phyloP scores from a whole-genome alignment of 2,113 vertebrate genomes.

The Cephalophus harveyi region DNA sequence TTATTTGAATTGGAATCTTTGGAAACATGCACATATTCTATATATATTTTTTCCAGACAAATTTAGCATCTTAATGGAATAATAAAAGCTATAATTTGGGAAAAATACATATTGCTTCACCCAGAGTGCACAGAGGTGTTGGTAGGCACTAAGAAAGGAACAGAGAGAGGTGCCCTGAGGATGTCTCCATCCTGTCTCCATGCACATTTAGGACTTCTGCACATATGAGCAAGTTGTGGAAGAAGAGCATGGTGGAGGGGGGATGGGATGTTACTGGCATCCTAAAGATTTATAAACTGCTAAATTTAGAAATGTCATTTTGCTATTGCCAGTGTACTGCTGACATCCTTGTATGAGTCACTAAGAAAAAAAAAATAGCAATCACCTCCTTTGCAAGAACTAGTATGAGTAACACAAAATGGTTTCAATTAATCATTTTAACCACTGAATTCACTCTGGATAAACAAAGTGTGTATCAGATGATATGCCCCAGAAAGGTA shows the following conservation, averaged over 20 bases:
- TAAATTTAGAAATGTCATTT: slow-evolving; percentile 80
- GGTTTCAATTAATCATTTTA: slow-evolving; percentile 83
- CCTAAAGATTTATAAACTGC: slow-evolving; percentile 77
- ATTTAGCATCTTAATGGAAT: slow-evolving; percentile 49
- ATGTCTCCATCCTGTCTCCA: not conserved
- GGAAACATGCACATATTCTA: slow-evolving; percentile 25
- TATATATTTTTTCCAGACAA: slow-evolving; percentile 41
- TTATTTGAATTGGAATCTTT: slow-evolving; percentile 9
- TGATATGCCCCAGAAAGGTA: slow-evolving; percentile 77
- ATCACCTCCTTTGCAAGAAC: slow-evolving; percentile 71
- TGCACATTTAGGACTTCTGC: not conserved
- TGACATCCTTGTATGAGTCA: slow-evolving; percentile 69
- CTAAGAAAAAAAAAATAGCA: slow-evolving; percentile 70
- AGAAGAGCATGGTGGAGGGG: not conserved
- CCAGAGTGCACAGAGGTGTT: not conserved
- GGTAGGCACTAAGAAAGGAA: not conserved
- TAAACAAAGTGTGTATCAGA: slow-evolving; percentile 79
- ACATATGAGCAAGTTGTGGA: not conserved
- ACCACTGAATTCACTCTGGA: slow-evolving; percentile 77
- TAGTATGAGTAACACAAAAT: slow-evolving; percentile 79
- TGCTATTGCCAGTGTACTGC: slow-evolving; percentile 64
- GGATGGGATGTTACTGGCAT: slow-evolving; percentile 5
- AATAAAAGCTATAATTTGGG: slow-evolving; percentile 52
- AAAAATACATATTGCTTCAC: slow-evolving; percentile 39
- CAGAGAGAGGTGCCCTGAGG: not conserved